Evolutionary conservation across 2,888 invertebrate genomes (phyloP), one percentile per base, ranked within the genome.

Genomic region (Ormyrus labotus): DNA sequence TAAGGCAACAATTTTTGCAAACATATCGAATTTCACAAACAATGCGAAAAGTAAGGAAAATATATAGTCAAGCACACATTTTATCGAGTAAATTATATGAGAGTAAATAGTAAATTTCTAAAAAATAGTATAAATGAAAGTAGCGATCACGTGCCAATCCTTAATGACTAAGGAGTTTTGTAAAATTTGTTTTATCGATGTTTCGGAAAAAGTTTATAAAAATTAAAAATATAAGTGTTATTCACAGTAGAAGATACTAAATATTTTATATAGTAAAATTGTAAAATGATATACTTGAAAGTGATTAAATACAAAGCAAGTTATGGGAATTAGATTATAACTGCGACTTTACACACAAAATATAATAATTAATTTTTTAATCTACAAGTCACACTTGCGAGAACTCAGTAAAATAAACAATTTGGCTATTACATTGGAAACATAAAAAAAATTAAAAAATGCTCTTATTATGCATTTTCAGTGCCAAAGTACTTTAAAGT

Each of bases 401-500:
- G 4, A 75, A 70, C 47, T 77, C 51, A 51, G 65, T 63, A 64
- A 77, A 51, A 67, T 48, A 67, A 19, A 61, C 9, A 61, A 71
- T 11, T 61, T 71, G 34, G 3, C 13, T 11, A 7, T 34, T 61
- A 19, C 10, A 61, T 61, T 10, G 6, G 6, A 73, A 7, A 53
- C 5, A 61, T 5, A 11, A 77, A 45, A 64, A 48, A 55, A 64
- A 19, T 19, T 51, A 11, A 75, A 71, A 67, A 57, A 64, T 51
- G 53, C 64, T 69, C 68, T 68, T 34, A 34, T n/a, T 69, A 67
- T 48, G 71, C 45, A 77, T 80, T 80, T 80, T 82, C 73, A 82
- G 82, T 82, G 82, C 82, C 82, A 82, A 82, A 79, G 71, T 82
- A 82, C 82, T 78, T 80, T 73, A 73, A 73, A 70, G 77, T 74